These are phyloP conservation scores for Junonia oenone DNA, from an alignment of 2,888 invertebrate species.

Conservation along the genomic window DNA sequence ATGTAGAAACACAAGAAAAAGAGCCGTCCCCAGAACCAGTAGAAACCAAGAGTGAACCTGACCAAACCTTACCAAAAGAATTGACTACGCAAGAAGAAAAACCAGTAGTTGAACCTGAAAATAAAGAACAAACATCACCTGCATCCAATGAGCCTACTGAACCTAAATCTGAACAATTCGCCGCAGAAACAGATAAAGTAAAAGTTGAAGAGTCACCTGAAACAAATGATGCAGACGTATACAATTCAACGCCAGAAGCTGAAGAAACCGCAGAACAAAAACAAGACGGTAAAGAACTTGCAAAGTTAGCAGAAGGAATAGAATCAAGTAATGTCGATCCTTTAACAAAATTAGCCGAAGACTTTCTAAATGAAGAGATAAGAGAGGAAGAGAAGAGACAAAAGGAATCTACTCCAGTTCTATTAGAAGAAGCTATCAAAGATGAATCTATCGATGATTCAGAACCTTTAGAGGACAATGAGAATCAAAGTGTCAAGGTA, in stretches of 20 bases:
- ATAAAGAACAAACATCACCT: neutral
- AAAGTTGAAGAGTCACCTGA: neutral
- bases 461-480: conserved; percentile 42
- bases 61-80: neutral
- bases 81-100: conserved; percentile 15
- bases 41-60: conserved; percentile 30
- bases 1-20: conserved; percentile 4
- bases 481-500: conserved; percentile 67
- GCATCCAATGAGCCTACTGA: neutral
- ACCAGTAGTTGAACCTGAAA: conserved; percentile 12
- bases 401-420: conserved; percentile 52
- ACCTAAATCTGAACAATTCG: neutral
- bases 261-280: conserved; percentile 20
- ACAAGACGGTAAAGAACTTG: conserved; percentile 1
- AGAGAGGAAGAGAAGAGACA: conserved; percentile 37
- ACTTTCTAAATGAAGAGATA: conserved; percentile 50
- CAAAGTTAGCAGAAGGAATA: conserved; percentile 34
- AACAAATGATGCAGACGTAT: conserved; percentile 9
- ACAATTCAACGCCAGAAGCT: conserved; percentile 5
- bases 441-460: conserved; percentile 42
- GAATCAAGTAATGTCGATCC: conserved; percentile 41
- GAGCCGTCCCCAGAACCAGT: conserved; percentile 21
- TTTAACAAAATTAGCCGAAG: conserved; percentile 42
- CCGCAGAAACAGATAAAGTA: neutral
- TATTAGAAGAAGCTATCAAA: conserved; percentile 59